Percentiles rank a stretch among this genome's conserved stretches.
Conservation (phyloP, 2,888 invertebrate species). For the Yponomeuta plumbellus region DNA sequence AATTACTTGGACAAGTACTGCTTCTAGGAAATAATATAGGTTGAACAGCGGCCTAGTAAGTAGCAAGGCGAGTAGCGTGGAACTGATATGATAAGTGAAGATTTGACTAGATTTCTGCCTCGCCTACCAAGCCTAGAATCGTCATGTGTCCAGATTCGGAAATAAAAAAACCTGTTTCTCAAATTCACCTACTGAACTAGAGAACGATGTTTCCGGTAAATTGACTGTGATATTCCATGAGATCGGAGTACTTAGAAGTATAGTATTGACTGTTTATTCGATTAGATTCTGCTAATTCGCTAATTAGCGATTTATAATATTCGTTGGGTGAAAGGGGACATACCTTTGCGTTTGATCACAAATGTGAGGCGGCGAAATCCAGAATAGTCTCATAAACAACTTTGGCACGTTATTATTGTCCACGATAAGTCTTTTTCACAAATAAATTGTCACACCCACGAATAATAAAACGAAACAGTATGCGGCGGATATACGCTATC, state of each 20-base stretch:
- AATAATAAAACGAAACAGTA: slow-evolving; percentile 47
- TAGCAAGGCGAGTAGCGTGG: slow-evolving; percentile 29
- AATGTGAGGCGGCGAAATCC: slow-evolving; percentile 37
- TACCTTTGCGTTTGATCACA: slow-evolving; percentile 56
- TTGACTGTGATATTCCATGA: slow-evolving; percentile 26
- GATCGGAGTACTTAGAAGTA: not conserved
- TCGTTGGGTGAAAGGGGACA: slow-evolving; percentile 71
- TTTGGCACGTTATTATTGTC: slow-evolving; percentile 46
- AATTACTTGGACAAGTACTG: not conserved
- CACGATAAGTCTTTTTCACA: slow-evolving; percentile 57
- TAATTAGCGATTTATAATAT: slow-evolving; percentile 48
- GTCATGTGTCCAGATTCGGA: slow-evolving; percentile 28
- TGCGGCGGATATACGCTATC: slow-evolving; percentile 68
- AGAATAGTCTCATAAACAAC: slow-evolving; percentile 40
- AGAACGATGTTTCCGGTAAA: slow-evolving; percentile 49
- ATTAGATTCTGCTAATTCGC: slow-evolving; percentile 12
- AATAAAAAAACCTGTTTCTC: slow-evolving; percentile 53
- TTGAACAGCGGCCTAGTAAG: not conserved
- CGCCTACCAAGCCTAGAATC: slow-evolving; percentile 36
- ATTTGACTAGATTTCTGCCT: slow-evolving; percentile 41
- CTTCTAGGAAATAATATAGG: not conserved
- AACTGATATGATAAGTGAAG: slow-evolving; percentile 45
- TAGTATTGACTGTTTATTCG: slow-evolving; percentile 2
- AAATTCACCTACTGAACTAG: slow-evolving; percentile 64
- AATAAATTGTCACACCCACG: slow-evolving; percentile 48